These are phyloP conservation scores for Netelia melanura DNA, from an alignment of 2,888 invertebrate species.

Conservation along the genomic window DNA sequence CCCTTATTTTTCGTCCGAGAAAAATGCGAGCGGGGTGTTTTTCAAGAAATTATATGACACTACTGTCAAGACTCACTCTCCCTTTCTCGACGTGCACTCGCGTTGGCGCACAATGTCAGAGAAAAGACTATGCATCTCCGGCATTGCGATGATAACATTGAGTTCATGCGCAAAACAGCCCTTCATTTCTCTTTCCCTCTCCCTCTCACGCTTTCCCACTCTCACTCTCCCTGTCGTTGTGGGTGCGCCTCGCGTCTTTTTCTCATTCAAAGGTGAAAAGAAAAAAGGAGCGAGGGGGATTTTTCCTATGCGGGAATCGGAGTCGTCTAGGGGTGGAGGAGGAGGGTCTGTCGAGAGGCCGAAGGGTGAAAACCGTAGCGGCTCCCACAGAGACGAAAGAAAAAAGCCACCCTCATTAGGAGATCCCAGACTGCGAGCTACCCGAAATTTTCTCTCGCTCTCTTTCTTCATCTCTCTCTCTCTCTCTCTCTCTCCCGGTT, in stretches of 20 bases:
- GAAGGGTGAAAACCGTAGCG: slow-evolving; percentile 61
- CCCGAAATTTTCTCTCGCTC: slow-evolving; percentile 53
- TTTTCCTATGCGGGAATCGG: slow-evolving; percentile 52
- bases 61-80: slow-evolving; percentile 42
- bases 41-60: slow-evolving; percentile 75
- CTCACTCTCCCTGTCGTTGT: slow-evolving; percentile 13
- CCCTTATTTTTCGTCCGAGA: slow-evolving; percentile 4
- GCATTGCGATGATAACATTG: slow-evolving; percentile 79
- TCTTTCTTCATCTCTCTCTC: slow-evolving; percentile 35
- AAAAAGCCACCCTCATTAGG: slow-evolving; percentile 80
- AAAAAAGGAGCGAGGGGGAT: slow-evolving; percentile 59
- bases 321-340: slow-evolving; percentile 31
- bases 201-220: not conserved
- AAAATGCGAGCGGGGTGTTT: slow-evolving; percentile 10
- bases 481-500: slow-evolving; percentile 27
- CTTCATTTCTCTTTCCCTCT: slow-evolving; percentile 60
- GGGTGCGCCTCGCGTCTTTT: slow-evolving; percentile 60
- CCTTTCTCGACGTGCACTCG: slow-evolving; percentile 35
- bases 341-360: slow-evolving; percentile 55
- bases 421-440: slow-evolving; percentile 75
- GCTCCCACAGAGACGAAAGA: slow-evolving; percentile 70
- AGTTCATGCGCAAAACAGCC: slow-evolving; percentile 63
- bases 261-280: slow-evolving; percentile 74
- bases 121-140: slow-evolving; percentile 75
- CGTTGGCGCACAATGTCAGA: slow-evolving; percentile 69